These are phyloP conservation scores for Altica lythri DNA, from an alignment of 2,888 invertebrate species.

Conservation along the genomic window DNA sequence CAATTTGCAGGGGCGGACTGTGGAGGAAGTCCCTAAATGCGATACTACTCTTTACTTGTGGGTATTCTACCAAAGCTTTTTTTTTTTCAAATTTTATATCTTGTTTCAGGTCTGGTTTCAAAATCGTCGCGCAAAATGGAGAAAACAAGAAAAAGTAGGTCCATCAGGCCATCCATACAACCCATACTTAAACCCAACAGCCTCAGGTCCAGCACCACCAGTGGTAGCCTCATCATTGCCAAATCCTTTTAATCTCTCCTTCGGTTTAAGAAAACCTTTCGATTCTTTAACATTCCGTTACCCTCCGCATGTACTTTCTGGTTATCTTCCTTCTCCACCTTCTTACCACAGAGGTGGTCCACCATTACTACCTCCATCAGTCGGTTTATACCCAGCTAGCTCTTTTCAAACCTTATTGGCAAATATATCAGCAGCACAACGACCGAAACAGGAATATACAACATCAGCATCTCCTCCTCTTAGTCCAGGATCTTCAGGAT, in stretches of 20 bases:
- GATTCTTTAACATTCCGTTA: slow-evolving; percentile 77
- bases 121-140: slow-evolving; percentile 90
- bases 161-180: slow-evolving; percentile 90
- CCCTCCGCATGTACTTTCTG: slow-evolving; percentile 65
- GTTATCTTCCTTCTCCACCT: slow-evolving; percentile 62
- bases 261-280: slow-evolving; percentile 75
- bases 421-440: slow-evolving; percentile 71
- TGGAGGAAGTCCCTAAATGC: too few species aligned
- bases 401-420: slow-evolving; percentile 87
- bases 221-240: slow-evolving; percentile 77
- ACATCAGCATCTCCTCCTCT: slow-evolving; percentile 60
- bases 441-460: slow-evolving; percentile 61
- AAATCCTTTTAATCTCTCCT: slow-evolving; percentile 81
- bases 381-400: slow-evolving; percentile 65
- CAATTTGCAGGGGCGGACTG: too few species aligned
- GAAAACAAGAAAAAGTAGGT: slow-evolving; percentile 91
- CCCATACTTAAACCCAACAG: slow-evolving; percentile 74
- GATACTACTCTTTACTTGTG: too few species aligned
- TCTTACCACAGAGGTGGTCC: slow-evolving; percentile 63
- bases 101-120: slow-evolving; percentile 89
- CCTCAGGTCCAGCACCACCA: slow-evolving; percentile 64
- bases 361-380: slow-evolving; percentile 69
- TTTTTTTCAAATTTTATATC: too few species aligned
- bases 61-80: too few species aligned
- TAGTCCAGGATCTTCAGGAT: slow-evolving; percentile 60